These are phyloP conservation scores for Stratiomys singularior DNA, from an alignment of 2,888 invertebrate genomes.

Conservation along the genomic window DNA sequence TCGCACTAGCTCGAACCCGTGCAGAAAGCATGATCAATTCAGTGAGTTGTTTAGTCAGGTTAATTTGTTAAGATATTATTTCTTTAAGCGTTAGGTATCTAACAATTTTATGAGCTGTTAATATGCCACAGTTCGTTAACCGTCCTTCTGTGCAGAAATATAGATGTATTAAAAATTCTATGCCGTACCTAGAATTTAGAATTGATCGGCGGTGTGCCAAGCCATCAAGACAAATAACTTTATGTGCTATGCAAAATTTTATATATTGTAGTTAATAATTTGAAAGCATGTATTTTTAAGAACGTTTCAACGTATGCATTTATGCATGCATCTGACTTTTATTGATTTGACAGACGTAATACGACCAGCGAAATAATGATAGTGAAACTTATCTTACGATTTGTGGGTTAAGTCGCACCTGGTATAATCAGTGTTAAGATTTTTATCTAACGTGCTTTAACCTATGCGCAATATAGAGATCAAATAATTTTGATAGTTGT, in stretches of 20 bases:
- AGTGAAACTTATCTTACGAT: neutral
- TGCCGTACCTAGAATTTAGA: neutral
- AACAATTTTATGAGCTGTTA: neutral
- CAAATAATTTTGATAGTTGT: neutral
- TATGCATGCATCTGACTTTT: neutral
- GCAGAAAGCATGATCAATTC: too few species aligned
- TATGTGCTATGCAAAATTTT: neutral
- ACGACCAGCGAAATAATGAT: neutral
- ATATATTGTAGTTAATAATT: neutral
- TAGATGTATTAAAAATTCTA: neutral
- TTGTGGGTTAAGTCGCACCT: neutral
- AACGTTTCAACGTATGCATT: neutral
- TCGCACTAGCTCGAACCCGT: too few species aligned
- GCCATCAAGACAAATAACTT: neutral
- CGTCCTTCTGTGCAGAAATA: neutral
- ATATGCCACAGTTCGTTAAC: slow-evolving; percentile 19
- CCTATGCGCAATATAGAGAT: too few species aligned
- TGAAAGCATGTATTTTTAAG: neutral
- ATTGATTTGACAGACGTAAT: neutral
- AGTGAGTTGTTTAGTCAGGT: neutral
- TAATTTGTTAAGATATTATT: slow-evolving; percentile 1
- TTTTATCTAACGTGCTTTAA: neutral
- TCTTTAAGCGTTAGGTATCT: slow-evolving; percentile 11
- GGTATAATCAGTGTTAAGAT: neutral
- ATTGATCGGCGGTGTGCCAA: neutral